A percentile compares a stretch with the other conserved stretches of the same genome.
Conservation (phyloP, 2,797 vertebrate species). For the Thalassophryne amazonica region DNA sequence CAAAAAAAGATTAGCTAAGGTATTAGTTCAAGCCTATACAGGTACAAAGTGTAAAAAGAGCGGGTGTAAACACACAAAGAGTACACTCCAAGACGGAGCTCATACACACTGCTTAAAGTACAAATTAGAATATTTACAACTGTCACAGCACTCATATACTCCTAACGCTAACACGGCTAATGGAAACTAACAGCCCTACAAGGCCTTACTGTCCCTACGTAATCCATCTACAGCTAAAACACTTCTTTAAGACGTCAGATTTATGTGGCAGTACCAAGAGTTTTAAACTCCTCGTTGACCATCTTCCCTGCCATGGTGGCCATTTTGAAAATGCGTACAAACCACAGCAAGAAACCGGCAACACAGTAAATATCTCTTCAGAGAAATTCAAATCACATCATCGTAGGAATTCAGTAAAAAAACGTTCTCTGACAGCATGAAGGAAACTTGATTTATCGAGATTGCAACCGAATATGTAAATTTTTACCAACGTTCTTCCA, state of each 20-base stretch:
- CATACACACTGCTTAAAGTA: conserved; percentile 43
- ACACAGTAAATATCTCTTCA: too few relatives aligned
- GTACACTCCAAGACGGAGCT: conserved; percentile 25
- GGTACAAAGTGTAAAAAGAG: conserved; percentile 57
- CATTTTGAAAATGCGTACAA: too few relatives aligned
- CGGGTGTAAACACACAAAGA: conserved; percentile 36
- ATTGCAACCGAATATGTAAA: too few relatives aligned
- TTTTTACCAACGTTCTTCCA: too few relatives aligned
- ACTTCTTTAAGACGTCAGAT: not conserved
- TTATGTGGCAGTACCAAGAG: not conserved
- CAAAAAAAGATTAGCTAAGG: conserved; percentile 27
- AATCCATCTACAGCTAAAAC: conserved; percentile 14
- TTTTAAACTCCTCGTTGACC: not conserved
- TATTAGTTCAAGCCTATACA: conserved; percentile 43
- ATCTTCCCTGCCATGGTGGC: not conserved
- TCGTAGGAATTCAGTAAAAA: too few relatives aligned
- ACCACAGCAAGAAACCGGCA: too few relatives aligned
- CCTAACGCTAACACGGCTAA: conserved; percentile 36
- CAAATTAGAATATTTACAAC: conserved; percentile 62
- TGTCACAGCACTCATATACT: conserved; percentile 35
- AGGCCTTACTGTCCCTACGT: not conserved
- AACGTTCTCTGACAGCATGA: too few relatives aligned
- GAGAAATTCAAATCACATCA: too few relatives aligned
- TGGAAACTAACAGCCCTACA: too few relatives aligned
- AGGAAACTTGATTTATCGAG: too few relatives aligned